Percentiles rank a stretch among this genome's conserved stretches.
Conservation (phyloP, 1,140 invertebrate genomes). For the Musca domestica region DNA sequence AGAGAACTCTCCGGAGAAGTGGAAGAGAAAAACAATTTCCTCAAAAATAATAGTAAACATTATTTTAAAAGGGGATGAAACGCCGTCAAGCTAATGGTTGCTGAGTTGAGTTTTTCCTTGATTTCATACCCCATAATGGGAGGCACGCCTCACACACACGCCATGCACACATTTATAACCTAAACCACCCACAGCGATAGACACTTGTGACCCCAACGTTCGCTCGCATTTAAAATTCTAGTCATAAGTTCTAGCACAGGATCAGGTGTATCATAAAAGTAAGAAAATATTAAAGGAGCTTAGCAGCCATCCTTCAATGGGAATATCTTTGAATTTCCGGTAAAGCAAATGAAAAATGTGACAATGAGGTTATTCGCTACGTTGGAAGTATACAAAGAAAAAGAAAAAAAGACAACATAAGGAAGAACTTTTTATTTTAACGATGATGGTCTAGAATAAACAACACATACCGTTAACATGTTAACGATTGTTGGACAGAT, state of each 20-base stretch:
- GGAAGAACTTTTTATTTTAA: no score
- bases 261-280: constrained; percentile 9
- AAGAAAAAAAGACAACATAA: no score
- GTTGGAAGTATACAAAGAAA: no score
- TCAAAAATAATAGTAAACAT: background rate
- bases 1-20: background rate
- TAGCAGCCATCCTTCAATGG: background rate
- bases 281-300: constrained; percentile 10
- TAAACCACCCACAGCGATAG: constrained; percentile 14
- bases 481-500: no score
- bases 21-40: background rate
- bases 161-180: background rate
- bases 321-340: no score
- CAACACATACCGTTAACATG: no score
- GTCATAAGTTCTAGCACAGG: constrained; percentile 12
- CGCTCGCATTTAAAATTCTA: constrained; percentile 23
- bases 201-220: constrained; percentile 37
- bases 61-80: background rate
- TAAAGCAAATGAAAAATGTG: no score
- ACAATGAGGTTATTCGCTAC: no score
- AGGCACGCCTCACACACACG: background rate
- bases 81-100: background rate
- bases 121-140: background rate
- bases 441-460: no score
- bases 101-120: background rate